phyloP scores from a whole-genome alignment of 2,797 vertebrate genomes.

The Etheostoma perlongum region DNA sequence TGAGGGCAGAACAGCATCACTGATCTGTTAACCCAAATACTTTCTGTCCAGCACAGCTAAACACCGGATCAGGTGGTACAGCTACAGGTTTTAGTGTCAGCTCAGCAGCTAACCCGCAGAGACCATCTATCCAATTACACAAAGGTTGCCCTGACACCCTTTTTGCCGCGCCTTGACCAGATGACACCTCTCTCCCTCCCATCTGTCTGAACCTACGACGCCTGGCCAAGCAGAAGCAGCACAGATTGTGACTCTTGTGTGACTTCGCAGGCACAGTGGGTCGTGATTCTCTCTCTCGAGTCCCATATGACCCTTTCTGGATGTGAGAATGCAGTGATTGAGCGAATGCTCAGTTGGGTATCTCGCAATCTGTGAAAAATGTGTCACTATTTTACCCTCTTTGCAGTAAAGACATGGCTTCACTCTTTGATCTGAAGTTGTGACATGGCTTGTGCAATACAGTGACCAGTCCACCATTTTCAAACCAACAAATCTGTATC shows the following conservation, averaged over 20 bases:
- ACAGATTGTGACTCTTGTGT: constrained; percentile 80
- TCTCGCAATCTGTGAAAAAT: constrained; percentile 61
- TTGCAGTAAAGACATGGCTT: constrained; percentile 29
- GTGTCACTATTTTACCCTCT: constrained; percentile 40
- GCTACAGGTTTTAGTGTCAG: constrained; percentile 62
- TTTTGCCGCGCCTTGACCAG: constrained; percentile 58
- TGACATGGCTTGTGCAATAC: neutral
- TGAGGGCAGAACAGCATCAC: no score
- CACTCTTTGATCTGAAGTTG: constrained; percentile 27
- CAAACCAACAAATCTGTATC: neutral
- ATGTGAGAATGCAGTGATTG: constrained; percentile 50
- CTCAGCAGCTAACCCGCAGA: constrained; percentile 35
- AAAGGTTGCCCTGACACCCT: constrained; percentile 58
- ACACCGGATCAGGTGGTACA: neutral
- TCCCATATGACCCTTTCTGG: constrained; percentile 68
- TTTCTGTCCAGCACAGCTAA: no score
- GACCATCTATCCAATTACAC: constrained; percentile 63
- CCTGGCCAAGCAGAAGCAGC: constrained; percentile 65
- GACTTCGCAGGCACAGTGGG: constrained; percentile 77
- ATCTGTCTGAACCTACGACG: constrained; percentile 63
- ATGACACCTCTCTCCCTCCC: constrained; percentile 64
- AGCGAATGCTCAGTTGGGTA: constrained; percentile 72
- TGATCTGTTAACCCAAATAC: no score
- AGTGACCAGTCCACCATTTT: neutral
- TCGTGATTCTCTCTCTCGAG: constrained; percentile 50